Base-by-base conservation (phyloP, 2,113 vertebrate species). In the Entomyzon cyanotis region DNA sequence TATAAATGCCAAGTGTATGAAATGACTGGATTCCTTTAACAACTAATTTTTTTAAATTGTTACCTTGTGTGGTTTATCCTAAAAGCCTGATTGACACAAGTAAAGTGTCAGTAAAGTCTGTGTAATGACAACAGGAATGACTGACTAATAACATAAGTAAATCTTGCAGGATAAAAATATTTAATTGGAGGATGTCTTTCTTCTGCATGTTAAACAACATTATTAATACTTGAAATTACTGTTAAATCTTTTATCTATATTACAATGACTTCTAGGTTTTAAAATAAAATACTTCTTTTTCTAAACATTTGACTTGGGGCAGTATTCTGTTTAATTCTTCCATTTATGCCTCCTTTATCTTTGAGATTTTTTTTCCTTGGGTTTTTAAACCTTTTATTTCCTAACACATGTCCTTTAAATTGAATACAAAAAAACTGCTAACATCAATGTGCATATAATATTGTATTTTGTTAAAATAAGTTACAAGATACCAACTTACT, bases 391-490 rank as follows among this genome's bases (percentile, higher is more conserved):
- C 20, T 33, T 94, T 91, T 41, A 55, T 33, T 92, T 93, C 52
- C 47, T 56, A 78, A 85, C 58, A 77, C 10, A 55, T 49, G 64
- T 83, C 67, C 62, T 69, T 67, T 78, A 93, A 47, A 70, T 16
- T 92, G 84, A 65, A 90, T 47, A 89, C 24, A 93, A 90, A 94
- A 77, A 49, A 42, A 33, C 9, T 83, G 74, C 33, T 56, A 93
- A 62, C 16, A 49, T 71, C 59, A 89, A 22, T 37, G 47, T 71
- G 58, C 63, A 62, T 44, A 73, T 70, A 7, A 33, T 79, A 84
- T n/a, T 70, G 74, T 89, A 63, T 90, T 94, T 96, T 95, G 83
- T 84, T 92, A 59, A 82, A 89, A 95, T 92, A 96, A 95, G 37
- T 95, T 93, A 95, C 75, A 91, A 55, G 37, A 86, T 46, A 42